Evolutionary conservation across 2,888 invertebrate genomes (phyloP).

Genomic region (Julus scanicus): DNA sequence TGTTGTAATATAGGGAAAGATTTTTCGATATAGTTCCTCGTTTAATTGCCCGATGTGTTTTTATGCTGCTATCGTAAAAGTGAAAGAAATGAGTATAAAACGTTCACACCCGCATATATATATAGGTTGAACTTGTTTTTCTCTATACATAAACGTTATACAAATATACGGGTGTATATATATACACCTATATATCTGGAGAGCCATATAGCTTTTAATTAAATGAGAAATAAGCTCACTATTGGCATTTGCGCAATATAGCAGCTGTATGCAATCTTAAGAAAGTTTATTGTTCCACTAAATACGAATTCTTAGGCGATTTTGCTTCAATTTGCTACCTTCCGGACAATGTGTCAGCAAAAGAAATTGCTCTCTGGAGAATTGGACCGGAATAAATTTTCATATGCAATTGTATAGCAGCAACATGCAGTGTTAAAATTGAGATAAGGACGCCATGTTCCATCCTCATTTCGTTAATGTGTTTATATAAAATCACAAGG

Average conservation of each 20-base stretch:
- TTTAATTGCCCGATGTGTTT: constrained; percentile 39
- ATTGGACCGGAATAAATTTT: constrained; percentile 4
- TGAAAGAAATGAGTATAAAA: constrained; percentile 12
- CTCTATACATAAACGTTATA: neutral
- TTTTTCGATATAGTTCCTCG: neutral
- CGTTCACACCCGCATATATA: constrained; percentile 9
- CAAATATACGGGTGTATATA: neutral
- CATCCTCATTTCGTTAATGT: too few species aligned
- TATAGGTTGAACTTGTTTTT: constrained; percentile 6
- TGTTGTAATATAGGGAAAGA: neutral
- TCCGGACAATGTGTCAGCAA: neutral
- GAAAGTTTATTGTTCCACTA: constrained; percentile 24
- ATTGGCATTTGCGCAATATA: constrained; percentile 32
- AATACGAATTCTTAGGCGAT: constrained; percentile 42
- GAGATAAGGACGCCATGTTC: neutral
- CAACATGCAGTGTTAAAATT: neutral
- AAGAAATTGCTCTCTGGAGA: neutral
- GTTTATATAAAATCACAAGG: too few species aligned
- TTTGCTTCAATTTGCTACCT: constrained; percentile 22
- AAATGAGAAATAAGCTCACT: constrained; percentile 45
- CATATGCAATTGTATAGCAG: neutral
- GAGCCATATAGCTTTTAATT: constrained; percentile 40
- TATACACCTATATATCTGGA: neutral
- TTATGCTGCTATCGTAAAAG: constrained; percentile 10
- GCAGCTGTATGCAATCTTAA: constrained; percentile 20